Base-by-base conservation (phyloP, 2,888 invertebrate genomes). In the Gymnocheta viridis region DNA sequence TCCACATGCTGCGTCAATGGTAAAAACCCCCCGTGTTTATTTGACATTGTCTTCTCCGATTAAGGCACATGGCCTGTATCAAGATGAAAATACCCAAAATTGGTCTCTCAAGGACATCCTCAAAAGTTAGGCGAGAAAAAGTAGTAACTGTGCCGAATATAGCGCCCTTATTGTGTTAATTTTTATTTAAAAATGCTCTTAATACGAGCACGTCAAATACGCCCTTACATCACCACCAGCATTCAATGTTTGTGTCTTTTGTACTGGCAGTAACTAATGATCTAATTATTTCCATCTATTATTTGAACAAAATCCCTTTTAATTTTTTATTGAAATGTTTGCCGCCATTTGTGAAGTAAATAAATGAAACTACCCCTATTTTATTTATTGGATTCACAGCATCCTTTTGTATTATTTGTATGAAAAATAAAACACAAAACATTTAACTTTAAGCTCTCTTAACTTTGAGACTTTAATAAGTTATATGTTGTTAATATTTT, bases 201-300 rank as follows among this genome's bases (percentile, higher is more conserved):
- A 41, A 41, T 14, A 41, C 41, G 5, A 41, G 4, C n/a, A 10
- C 14, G n/a, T 41, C 41, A 41, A 9, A 38, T 38, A 10, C 14
- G 49, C 22, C 24, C 24, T 80, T 41, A 49, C 22, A 3, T 41
- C 41, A 66, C 38, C 56, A 58, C 56, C 72, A 80, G 64, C 64
- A 47, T 72, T 29, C 3, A 66, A n/a, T 6, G n/a, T n/a, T n/a
- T n/a, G n/a, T 24, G 2, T 22, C 14, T 24, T 38, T 60, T 41
- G 38, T 62, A 62, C 38, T 41, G 22, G 22, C 38, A 62, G 14
- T 41, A 29, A 73, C 62, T 73, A 69, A 80, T 77, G 35, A 58
- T 80, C 60, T 72, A 76, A 83, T 80, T 80, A 80, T 49, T 22
- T 19, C 22, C 32, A 66, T 70, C 73, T 47, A 47, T n/a, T 66